Conservation (phyloP, 2,113 vertebrate species). For the Gorsachius goisagi region DNA sequence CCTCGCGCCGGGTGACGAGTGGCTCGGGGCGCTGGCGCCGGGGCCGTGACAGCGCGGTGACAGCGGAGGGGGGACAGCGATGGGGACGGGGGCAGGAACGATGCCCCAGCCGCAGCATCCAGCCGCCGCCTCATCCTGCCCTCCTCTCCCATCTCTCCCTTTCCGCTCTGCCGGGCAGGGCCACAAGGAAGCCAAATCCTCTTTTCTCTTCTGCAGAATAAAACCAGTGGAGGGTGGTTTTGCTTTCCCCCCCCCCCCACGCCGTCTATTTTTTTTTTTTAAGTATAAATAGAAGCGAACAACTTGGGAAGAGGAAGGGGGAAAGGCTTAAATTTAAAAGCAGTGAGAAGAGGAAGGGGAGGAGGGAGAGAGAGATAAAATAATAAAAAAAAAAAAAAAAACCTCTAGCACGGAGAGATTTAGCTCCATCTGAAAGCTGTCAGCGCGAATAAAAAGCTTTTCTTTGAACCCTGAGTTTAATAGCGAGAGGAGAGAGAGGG, state of each 20-base stretch:
- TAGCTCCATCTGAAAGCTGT: slow-evolving; percentile 79
- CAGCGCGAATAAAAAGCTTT: slow-evolving; percentile 71
- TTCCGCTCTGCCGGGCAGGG: not conserved
- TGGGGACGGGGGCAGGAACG: not conserved
- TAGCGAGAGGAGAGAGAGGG: slow-evolving; percentile 51
- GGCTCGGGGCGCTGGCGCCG: not conserved
- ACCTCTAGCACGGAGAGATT: slow-evolving; percentile 59
- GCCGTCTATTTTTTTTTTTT: not conserved
- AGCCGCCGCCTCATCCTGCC: not conserved
- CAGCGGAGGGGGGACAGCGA: not conserved
- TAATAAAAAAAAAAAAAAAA: not conserved
- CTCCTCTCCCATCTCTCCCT: not conserved
- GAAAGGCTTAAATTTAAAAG: slow-evolving; percentile 15
- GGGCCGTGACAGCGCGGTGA: not conserved
- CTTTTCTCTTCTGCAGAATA: not conserved
- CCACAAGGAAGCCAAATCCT: not conserved
- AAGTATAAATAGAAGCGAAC: not conserved
- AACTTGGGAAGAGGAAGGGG: not conserved
- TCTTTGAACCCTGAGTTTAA: slow-evolving; percentile 69
- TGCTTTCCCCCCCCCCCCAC: not conserved
- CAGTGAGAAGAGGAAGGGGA: not conserved
- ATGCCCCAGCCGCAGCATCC: not conserved
- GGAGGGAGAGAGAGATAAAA: not conserved
- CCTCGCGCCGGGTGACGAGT: not conserved
- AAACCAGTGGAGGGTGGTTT: not conserved